Evolutionary conservation across 2,888 invertebrate genomes (phyloP).

Genomic region (Xestoiulus laeticollis): DNA sequence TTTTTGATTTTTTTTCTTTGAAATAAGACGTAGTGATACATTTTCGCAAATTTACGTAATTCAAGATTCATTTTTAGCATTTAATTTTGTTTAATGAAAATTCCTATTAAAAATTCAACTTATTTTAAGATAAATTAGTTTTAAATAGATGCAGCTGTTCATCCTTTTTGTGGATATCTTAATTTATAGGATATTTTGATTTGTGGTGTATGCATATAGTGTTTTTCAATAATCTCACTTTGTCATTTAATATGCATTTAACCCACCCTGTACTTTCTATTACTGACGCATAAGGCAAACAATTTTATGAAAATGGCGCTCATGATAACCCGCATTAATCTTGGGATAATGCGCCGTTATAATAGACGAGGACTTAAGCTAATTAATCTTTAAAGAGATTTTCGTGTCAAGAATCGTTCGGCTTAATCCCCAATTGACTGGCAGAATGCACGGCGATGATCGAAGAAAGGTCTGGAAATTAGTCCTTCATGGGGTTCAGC

Average conservation of each 20-base stretch:
- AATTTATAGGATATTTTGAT: too few species aligned
- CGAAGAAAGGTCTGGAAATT: background rate
- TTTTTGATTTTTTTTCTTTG: background rate
- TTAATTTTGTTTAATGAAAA: too few species aligned
- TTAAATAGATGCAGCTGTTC: background rate
- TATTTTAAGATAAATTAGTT: background rate
- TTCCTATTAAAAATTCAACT: too few species aligned
- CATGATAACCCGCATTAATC: background rate
- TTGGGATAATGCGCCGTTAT: background rate
- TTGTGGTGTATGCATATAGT: too few species aligned
- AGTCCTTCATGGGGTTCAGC: background rate
- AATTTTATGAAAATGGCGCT: background rate
- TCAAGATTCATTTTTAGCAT: too few species aligned
- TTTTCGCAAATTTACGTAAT: too few species aligned
- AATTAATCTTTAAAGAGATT: conserved; percentile 23
- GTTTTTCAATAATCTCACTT: too few species aligned
- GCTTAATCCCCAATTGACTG: conserved; percentile 14
- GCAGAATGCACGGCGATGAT: background rate
- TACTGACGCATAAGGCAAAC: background rate
- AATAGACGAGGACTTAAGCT: conserved; percentile 24
- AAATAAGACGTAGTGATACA: too few species aligned
- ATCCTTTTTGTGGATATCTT: too few species aligned
- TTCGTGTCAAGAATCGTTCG: background rate
- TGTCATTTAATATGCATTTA: too few species aligned
- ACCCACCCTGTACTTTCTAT: background rate